These are phyloP conservation scores for Potamilus streckersoni DNA, from an alignment of 1,140 invertebrate genomes.

Conservation along the genomic window DNA sequence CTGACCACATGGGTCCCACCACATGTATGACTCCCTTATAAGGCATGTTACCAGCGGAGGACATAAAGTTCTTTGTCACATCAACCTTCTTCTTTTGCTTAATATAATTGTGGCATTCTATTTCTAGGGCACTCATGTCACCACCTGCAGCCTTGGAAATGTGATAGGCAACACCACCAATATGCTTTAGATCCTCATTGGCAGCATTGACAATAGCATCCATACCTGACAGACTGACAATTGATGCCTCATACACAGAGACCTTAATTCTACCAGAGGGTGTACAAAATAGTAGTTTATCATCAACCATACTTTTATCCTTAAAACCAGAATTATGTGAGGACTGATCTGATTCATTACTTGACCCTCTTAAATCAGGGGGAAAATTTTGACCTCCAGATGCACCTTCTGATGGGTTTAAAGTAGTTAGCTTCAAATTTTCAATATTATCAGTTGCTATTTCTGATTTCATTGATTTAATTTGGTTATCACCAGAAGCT, in stretches of 20 bases:
- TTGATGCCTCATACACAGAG: not conserved
- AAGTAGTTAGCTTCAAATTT: no score
- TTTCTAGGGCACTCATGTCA: conserved; percentile 3
- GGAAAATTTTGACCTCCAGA: no score
- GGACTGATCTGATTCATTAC: no score
- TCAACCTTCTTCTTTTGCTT: not conserved
- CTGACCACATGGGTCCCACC: conserved; percentile 30
- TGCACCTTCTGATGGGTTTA: no score
- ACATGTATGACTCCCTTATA: conserved; percentile 37
- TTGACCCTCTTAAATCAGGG: no score
- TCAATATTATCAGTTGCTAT: no score
- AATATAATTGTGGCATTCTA: conserved; percentile 33
- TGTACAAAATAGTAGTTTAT: no score
- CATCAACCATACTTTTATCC: no score
- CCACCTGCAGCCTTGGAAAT: conserved; percentile 43
- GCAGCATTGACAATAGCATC: conserved; percentile 48
- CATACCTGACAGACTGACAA: conserved; percentile 7
- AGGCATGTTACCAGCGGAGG: conserved; percentile 28
- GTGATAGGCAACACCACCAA: conserved; percentile 35
- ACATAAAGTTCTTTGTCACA: conserved; percentile 21
- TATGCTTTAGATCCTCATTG: conserved; percentile 31
- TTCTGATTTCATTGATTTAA: no score
- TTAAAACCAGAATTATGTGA: no score
- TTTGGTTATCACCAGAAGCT: no score
- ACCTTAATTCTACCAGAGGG: no score